Percentiles rank a stretch among this genome's conserved stretches.
Conservation (phyloP, 2,888 invertebrate species). For the Eulithis prunata region DNA sequence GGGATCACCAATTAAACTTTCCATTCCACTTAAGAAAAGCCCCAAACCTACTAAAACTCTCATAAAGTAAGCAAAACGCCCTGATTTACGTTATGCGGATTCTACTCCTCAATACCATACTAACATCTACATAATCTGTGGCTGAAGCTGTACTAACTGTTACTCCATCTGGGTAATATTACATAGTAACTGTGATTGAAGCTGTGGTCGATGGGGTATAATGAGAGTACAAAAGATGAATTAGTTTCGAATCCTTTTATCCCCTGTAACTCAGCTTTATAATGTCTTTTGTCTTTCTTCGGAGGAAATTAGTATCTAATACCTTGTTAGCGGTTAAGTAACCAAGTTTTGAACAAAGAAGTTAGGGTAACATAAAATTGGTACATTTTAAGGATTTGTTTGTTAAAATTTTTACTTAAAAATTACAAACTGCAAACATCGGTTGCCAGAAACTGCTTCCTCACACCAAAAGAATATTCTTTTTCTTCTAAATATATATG, state of each 20-base stretch:
- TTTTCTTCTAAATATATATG: too few relatives aligned
- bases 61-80: slow-evolving; percentile 38
- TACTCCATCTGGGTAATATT: background rate
- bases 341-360: slow-evolving; percentile 2
- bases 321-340: slow-evolving; percentile 19
- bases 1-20: slow-evolving; percentile 10
- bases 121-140: slow-evolving; percentile 8
- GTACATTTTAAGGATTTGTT: background rate
- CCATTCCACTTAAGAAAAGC: slow-evolving; percentile 8
- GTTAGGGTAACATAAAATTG: background rate
- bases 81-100: slow-evolving; percentile 39
- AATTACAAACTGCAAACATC: too few relatives aligned
- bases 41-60: slow-evolving; percentile 19
- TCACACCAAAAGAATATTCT: too few relatives aligned
- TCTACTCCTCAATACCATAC: slow-evolving; percentile 27
- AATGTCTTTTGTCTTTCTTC: slow-evolving; percentile 45
- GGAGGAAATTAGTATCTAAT: slow-evolving; percentile 45
- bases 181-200: slow-evolving; percentile 9
- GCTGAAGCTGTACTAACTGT: slow-evolving; percentile 3
- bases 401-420: too few relatives aligned
- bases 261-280: slow-evolving; percentile 49
- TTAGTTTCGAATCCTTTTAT: slow-evolving; percentile 52
- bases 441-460: too few relatives aligned
- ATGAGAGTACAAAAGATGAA: slow-evolving; percentile 53
- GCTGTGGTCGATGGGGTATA: slow-evolving; percentile 40